Evolutionary conservation across 2,888 invertebrate genomes (phyloP).

Genomic region (Pteria penguin): DNA sequence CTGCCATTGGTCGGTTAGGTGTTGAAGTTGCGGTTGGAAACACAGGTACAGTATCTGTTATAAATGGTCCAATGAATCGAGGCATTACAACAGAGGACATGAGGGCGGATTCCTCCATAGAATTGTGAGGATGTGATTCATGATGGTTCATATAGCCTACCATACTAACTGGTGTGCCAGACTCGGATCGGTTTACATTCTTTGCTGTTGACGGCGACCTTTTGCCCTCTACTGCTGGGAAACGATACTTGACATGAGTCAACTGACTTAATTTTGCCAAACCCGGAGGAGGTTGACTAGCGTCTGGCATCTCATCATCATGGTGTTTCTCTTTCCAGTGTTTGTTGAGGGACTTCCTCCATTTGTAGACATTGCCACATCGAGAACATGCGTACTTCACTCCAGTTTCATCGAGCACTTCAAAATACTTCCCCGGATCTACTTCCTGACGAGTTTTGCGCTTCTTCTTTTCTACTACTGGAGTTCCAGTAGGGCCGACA

Average conservation of each 20-base stretch:
- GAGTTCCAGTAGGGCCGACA: constrained; percentile 19
- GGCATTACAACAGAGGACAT: constrained; percentile 61
- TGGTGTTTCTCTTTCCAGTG: constrained; percentile 81
- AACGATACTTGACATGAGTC: constrained; percentile 38
- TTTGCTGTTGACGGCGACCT: constrained; percentile 49
- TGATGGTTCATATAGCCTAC: constrained; percentile 38
- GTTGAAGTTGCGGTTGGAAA: constrained; percentile 18
- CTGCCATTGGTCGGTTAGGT: background rate
- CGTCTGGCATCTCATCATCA: constrained; percentile 72
- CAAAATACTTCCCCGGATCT: constrained; percentile 77
- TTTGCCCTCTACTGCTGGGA: constrained; percentile 28
- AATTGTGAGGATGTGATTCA: constrained; percentile 15
- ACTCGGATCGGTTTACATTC: constrained; percentile 18
- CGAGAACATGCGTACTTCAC: constrained; percentile 79
- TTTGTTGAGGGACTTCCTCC: constrained; percentile 80
- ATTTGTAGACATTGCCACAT: constrained; percentile 80
- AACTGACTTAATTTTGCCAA: constrained; percentile 39
- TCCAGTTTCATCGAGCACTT: constrained; percentile 75
- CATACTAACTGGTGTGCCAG: constrained; percentile 36
- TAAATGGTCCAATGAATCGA: constrained; percentile 72
- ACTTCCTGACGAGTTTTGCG: constrained; percentile 73
- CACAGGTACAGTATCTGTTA: constrained; percentile 54
- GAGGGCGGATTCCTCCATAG: constrained; percentile 18
- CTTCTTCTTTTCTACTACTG: constrained; percentile 62
- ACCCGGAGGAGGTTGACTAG: constrained; percentile 63